Percentiles rank a stretch among this genome's conserved stretches.
Evolutionary conservation across 1,140 invertebrate genomes (phyloP).

Genomic region (Rhagoletis zephyria): DNA sequence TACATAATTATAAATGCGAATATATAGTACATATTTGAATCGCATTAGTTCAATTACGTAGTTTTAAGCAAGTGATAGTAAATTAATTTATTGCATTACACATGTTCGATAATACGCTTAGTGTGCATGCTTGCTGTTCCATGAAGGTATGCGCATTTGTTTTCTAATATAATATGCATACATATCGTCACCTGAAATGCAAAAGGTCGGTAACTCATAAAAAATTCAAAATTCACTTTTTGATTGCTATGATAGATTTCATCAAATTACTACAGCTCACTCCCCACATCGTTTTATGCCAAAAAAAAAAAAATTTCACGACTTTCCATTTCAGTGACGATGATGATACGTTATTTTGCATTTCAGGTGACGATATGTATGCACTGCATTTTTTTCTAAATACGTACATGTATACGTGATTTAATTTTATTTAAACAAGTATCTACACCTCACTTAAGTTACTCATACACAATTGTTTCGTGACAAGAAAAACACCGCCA

Average conservation of each 20-base stretch:
- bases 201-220: too few relatives aligned
- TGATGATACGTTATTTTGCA: too few relatives aligned
- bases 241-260: too few relatives aligned
- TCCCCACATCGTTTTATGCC: too few relatives aligned
- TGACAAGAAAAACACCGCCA: not conserved
- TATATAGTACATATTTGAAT: not conserved
- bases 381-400: not conserved
- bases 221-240: too few relatives aligned
- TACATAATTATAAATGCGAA: not conserved
- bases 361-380: too few relatives aligned
- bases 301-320: too few relatives aligned
- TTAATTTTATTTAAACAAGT: constrained; percentile 9
- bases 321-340: too few relatives aligned
- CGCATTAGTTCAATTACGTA: not conserved
- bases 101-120: not conserved
- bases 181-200: too few relatives aligned
- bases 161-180: too few relatives aligned
- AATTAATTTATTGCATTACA: constrained; percentile 31
- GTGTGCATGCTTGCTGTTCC: not conserved
- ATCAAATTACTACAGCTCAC: too few relatives aligned
- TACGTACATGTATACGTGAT: not conserved
- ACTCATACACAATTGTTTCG: too few relatives aligned
- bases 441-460: not conserved
- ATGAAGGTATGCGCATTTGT: not conserved
- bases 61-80: not conserved